Percentiles rank a stretch among this genome's conserved stretches.
Conservation (phyloP, 2,113 vertebrate genomes). For the Limnothrissa miodon region DNA sequence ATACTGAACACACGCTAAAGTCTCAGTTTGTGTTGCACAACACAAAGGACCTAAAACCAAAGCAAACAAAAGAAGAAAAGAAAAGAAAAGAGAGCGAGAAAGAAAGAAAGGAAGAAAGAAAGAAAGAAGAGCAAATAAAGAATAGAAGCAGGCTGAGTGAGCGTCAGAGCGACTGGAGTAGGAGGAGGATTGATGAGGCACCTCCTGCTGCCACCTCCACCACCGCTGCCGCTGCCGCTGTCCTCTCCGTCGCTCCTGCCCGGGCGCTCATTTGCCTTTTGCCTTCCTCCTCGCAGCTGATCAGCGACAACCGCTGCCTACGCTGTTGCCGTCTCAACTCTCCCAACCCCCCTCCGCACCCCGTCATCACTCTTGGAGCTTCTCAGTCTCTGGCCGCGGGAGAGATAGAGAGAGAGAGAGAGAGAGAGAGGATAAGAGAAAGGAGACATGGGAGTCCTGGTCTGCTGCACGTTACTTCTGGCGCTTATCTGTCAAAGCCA, state of each 20-base stretch:
- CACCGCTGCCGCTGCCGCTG: neutral
- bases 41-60: neutral
- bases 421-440: neutral
- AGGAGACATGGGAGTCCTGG: constrained; percentile 71
- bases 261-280: neutral
- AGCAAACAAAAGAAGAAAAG: neutral
- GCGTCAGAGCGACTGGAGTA: neutral
- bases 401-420: too few species aligned
- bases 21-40: neutral
- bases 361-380: neutral
- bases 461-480: constrained; percentile 68
- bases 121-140: neutral
- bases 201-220: neutral
- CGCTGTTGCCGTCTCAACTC: neutral
- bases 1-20: neutral
- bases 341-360: neutral
- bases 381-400: neutral
- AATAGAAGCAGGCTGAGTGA: neutral
- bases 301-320: too few species aligned
- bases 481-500: constrained; percentile 72
- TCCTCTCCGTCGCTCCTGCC: neutral
- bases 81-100: neutral
- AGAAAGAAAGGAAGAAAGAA: neutral
- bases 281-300: neutral
- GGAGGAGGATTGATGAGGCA: constrained; percentile 5